phyloP scores from a whole-genome alignment of 2,113 vertebrate genomes.

The Oxygymnocypris stewartii region DNA sequence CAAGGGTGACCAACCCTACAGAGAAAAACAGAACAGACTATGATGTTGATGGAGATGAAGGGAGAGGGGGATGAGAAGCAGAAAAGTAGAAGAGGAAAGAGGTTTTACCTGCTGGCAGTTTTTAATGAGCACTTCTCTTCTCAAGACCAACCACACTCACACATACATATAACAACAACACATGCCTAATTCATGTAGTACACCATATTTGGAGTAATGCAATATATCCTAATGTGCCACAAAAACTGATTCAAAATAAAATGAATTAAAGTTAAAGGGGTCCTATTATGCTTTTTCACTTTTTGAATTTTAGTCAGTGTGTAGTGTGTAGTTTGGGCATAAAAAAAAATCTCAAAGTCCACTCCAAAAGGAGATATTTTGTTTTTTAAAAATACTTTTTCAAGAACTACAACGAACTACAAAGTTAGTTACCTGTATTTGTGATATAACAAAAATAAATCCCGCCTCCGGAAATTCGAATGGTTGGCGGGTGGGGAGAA shows the following conservation, averaged over 20 bases:
- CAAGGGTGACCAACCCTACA: slow-evolving; percentile 32
- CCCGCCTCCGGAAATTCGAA: too few species aligned
- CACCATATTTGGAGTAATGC: neutral
- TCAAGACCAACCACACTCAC: slow-evolving; percentile 27
- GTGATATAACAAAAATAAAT: too few species aligned
- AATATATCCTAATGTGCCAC: neutral
- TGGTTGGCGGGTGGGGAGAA: too few species aligned
- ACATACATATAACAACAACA: slow-evolving; percentile 30
- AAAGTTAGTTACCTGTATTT: too few species aligned
- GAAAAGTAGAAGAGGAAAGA: slow-evolving; percentile 25
- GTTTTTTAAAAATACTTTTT: too few species aligned
- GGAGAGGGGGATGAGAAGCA: slow-evolving; percentile 22
- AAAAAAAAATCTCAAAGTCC: too few species aligned
- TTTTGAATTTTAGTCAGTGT: too few species aligned
- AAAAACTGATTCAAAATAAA: neutral
- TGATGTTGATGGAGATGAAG: slow-evolving; percentile 22
- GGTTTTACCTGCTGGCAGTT: slow-evolving; percentile 77
- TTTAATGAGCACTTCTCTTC: slow-evolving; percentile 76
- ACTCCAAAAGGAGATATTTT: too few species aligned
- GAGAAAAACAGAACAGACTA: slow-evolving; percentile 24
- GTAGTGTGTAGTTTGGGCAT: too few species aligned
- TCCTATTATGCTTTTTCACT: too few species aligned
- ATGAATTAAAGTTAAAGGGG: neutral
- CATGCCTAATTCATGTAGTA: neutral
- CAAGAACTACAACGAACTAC: too few species aligned